Conservation (phyloP, 2,888 invertebrate genomes). For the Cordilura impudica region DNA sequence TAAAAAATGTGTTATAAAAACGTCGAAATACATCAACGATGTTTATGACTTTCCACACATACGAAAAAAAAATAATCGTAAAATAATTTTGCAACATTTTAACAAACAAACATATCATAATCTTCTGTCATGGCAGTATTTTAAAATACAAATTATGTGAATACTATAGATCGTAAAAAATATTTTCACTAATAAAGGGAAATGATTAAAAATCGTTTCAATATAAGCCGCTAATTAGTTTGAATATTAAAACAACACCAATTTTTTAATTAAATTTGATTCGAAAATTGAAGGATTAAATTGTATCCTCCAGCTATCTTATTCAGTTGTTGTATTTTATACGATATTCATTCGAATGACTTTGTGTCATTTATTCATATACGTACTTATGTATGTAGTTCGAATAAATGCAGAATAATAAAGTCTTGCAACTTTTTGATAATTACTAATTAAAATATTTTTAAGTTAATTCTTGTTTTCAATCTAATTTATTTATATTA, state of each 20-base stretch:
- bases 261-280: background rate
- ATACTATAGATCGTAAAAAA: background rate
- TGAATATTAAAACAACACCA: constrained; percentile 21
- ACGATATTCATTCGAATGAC: too few relatives aligned
- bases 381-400: too few relatives aligned
- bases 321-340: too few relatives aligned
- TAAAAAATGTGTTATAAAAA: constrained; percentile 48
- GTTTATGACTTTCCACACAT: constrained; percentile 24
- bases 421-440: too few relatives aligned
- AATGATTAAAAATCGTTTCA: background rate
- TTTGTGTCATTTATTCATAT: too few relatives aligned
- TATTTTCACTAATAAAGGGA: too few relatives aligned
- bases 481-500: constrained; percentile 54
- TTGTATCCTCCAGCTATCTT: too few relatives aligned
- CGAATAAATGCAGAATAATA: too few relatives aligned
- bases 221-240: constrained; percentile 44
- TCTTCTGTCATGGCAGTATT: background rate
- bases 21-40: constrained; percentile 35
- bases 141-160: background rate
- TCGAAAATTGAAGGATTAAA: too few relatives aligned
- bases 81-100: constrained; percentile 57
- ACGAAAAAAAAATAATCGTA: constrained; percentile 2
- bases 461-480: constrained; percentile 18
- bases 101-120: constrained; percentile 19
- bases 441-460: background rate